Evolutionary conservation across 2,113 vertebrate genomes (phyloP), one percentile per base, ranked within the genome.

Genomic region (Eretmochelys imbricata): DNA sequence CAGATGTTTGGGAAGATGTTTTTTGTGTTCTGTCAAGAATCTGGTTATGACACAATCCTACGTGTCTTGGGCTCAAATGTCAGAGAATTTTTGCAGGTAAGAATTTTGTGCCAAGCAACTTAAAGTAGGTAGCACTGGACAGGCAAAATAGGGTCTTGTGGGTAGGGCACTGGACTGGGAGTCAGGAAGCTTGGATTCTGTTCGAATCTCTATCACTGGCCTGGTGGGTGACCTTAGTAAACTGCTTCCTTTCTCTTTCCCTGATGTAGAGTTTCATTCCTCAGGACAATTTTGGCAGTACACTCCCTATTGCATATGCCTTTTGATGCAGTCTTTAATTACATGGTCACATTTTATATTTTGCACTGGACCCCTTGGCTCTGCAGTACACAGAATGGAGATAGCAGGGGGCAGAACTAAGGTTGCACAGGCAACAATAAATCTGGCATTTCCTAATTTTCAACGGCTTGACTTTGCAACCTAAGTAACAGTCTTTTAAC

Each of bases 1-100:
- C 99, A 99, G 38, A 99, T 99, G 99, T 99, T 99, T 97, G 99
- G 99, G 79, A 99, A 99, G 98, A 99, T 99, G 99, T 99, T 99
- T 98, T 99, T 99, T 94, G 99, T 99, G 89, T 99, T 99, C 98
- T 99, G 99, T 97, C 99, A 99, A 97, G 99, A 99, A 97, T 99
- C 99, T 51, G 99, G 99, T 94, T 99, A 99, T 89, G 99, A 99
- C 93, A 99, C 99, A 88, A 99, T 99, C 96, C 97, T 99, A 29
- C 99, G 99, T 10, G 99, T 99, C 75, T 97, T 99, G 93, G 99
- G 99, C 87, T 99, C 99, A 76, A 99, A 99, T 81, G 99, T 99
- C 91, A 98, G 99, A 85, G 99, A 99, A 96, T 99, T 99, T 98
- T 98, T 99, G 89, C 99, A 99, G 99, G 99, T 99, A 98, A 97